Percentiles rank a stretch among this genome's conserved stretches.
Conservation (phyloP, 2,797 vertebrate species). For the Notoglanidium macrostoma region DNA sequence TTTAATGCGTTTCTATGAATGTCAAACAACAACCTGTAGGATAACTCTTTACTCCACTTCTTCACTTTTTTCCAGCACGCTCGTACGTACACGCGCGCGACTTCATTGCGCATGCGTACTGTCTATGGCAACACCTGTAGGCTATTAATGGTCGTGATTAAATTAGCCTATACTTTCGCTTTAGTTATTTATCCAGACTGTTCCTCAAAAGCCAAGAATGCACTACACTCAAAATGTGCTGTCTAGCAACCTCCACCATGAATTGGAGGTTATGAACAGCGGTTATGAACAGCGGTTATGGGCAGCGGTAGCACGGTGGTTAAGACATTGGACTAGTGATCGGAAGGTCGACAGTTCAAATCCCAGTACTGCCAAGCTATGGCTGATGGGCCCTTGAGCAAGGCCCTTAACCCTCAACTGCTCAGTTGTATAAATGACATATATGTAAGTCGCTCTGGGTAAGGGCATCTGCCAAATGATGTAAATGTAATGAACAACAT, state of each 20-base stretch:
- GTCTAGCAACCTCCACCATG: not conserved
- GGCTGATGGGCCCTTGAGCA: too few relatives aligned
- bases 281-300: too few relatives aligned
- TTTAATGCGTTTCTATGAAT: not conserved
- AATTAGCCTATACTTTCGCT: not conserved
- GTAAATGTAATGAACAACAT: not conserved
- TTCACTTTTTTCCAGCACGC: not conserved
- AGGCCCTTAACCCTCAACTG: too few relatives aligned
- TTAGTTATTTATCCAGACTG: not conserved
- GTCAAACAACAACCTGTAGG: not conserved
- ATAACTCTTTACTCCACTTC: not conserved
- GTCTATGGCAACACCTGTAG: not conserved
- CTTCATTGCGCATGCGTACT: not conserved
- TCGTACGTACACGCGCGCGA: not conserved
- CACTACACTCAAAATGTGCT: not conserved
- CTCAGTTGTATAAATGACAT: too few relatives aligned
- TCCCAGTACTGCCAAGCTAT: too few relatives aligned
- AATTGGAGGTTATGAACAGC: too few relatives aligned
- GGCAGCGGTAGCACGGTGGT: too few relatives aligned
- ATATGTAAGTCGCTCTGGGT: too few relatives aligned
- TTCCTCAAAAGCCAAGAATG: not conserved
- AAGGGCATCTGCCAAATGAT: too few relatives aligned
- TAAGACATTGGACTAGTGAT: too few relatives aligned
- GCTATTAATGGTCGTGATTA: not conserved
- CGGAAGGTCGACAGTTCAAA: too few relatives aligned